Evolutionary conservation across 1,140 invertebrate species (phyloP), one percentile per base, ranked within the genome.

Genomic region (Neomicropteryx cornuta): DNA sequence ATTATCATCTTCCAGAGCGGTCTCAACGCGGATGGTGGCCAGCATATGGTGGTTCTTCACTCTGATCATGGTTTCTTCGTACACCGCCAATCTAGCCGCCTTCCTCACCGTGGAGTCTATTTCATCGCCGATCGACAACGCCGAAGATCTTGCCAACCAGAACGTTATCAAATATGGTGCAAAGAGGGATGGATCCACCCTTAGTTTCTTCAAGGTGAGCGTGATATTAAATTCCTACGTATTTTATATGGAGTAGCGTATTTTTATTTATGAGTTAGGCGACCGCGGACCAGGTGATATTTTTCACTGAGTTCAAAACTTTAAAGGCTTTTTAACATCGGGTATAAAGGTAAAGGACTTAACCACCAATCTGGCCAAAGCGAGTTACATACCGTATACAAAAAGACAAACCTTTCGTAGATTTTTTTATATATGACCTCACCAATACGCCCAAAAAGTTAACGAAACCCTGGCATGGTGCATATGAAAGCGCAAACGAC

Each of bases 51-150:
- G 86, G 85, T 86, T 96, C 53, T 97, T 96, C 56, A 92, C 87
- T 2, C 67, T 97, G 5, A 94, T 97, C 46, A 91, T 97, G 62
- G 91, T 94, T 5, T 90, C 89, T 19, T 94, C 89, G 1, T 97
- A 97, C 62, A 97, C 94, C 0, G 94, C 94, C 5, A 97, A 97
- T 68, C 73, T 97, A 39, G 94, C 95, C 37, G 92, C 94, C 33
- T 95, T 96, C 60, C 68, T 99, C 13, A 95, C 92, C 1, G 81
- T 92, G n/a, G 89, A 93, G 60, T 78, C 80, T 1, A 69, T 83
- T 43, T 74, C 78, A 17, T 76, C 79, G 10, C 76, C 85, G 1
- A 95, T 97, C 36, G 77, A 82, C 52, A 76, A 75, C 49, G 82
- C 87, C 1, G 77, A 90, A 44, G 89, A 94, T 47, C 67, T 98